These are phyloP conservation scores for Sarcophaga caerulescens DNA, from an alignment of 2,888 invertebrate species.

Conservation along the genomic window DNA sequence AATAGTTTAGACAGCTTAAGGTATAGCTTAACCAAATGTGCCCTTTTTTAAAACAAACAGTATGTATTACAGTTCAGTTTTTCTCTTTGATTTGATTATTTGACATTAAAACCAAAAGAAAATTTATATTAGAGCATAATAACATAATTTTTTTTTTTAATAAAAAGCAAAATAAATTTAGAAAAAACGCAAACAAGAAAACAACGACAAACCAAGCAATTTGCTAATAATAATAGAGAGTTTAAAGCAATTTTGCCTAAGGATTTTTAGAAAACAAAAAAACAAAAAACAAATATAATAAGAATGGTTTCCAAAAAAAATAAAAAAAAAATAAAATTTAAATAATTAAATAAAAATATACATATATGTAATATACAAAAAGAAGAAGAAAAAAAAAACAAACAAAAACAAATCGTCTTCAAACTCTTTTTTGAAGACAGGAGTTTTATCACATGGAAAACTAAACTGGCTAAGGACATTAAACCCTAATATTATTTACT, in stretches of 20 bases:
- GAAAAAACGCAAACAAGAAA: conserved; percentile 47
- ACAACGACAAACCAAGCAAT: conserved; percentile 67
- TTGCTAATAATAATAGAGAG: conserved; percentile 53
- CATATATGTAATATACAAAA: conserved; percentile 42
- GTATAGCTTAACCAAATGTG: conserved; percentile 82
- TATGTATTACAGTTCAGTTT: conserved; percentile 79
- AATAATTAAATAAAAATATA: conserved; percentile 19
- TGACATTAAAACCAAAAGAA: conserved; percentile 57
- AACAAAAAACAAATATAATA: conserved; percentile 68
- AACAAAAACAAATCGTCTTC: too few species aligned
- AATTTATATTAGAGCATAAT: conserved; percentile 3
- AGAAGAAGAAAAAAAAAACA: conserved; percentile 47
- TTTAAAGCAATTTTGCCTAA: conserved; percentile 63
- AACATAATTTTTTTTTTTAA: conserved; percentile 34
- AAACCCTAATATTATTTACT: too few species aligned
- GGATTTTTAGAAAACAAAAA: conserved; percentile 64
- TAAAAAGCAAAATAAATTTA: conserved; percentile 23
- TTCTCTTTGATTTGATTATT: conserved; percentile 19
- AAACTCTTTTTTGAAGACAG: too few species aligned
- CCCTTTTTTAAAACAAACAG: conserved; percentile 76
- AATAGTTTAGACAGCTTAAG: conserved; percentile 66
- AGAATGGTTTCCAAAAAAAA: conserved; percentile 72
- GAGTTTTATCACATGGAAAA: too few species aligned
- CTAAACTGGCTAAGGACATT: too few species aligned
- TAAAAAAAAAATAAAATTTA: conserved; percentile 39